phyloP scores from a whole-genome alignment of 1,140 invertebrate genomes.

The Cyclina sinensis region DNA sequence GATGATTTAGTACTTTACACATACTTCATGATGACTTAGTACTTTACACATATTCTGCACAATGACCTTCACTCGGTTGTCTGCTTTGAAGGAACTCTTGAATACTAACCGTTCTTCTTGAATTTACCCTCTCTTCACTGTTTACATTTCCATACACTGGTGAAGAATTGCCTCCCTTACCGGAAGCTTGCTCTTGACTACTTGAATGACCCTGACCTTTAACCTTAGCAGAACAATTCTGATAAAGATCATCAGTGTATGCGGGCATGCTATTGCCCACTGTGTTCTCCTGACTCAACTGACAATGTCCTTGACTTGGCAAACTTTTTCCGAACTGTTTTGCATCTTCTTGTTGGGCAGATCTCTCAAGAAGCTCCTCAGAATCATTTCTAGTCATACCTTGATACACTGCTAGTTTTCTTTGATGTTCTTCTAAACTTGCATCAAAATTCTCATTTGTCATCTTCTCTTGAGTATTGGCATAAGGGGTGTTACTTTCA shows the following conservation, averaged over 20 bases:
- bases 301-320: not conserved
- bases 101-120: not conserved
- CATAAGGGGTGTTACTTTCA: not conserved
- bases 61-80: constrained; percentile 42
- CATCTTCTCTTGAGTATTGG: not conserved
- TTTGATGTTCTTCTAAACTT: constrained; percentile 25
- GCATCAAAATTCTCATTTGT: constrained; percentile 5
- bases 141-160: not conserved
- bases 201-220: not conserved
- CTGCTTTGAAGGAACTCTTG: constrained; percentile 21
- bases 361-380: constrained; percentile 45
- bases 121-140: not conserved
- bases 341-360: not conserved
- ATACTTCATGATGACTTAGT: too few relatives aligned
- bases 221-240: not conserved
- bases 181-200: not conserved
- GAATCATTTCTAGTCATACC: constrained; percentile 18
- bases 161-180: not conserved
- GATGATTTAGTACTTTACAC: too few relatives aligned
- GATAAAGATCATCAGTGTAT: not conserved
- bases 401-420: constrained; percentile 35
- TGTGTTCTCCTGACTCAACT: not conserved
- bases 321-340: not conserved
- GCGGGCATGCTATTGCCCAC: not conserved
- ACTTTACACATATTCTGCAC: constrained; percentile 55